phyloP scores from a whole-genome alignment of 1,140 invertebrate species.

The Diachasma alloeum region DNA sequence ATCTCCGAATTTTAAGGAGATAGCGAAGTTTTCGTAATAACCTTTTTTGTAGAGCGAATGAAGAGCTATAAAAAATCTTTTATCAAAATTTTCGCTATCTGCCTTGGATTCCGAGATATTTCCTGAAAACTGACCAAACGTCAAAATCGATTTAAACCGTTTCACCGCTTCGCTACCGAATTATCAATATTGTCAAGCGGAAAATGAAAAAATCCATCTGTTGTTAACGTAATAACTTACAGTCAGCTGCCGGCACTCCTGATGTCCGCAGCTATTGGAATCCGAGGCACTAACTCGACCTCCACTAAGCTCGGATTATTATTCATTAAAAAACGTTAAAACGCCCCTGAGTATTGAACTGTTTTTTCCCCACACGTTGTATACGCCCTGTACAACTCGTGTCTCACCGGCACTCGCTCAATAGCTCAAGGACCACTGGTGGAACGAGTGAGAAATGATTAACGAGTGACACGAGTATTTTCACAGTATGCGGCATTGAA shows the following conservation, averaged over 20 bases:
- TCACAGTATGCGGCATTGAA: not conserved
- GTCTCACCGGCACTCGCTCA: not conserved
- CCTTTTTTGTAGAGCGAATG: no score
- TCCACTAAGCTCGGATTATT: constrained; percentile 54
- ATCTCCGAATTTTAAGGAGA: no score
- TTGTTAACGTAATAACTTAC: no score
- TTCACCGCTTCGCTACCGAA: no score
- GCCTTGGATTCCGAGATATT: no score
- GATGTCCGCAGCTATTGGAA: constrained; percentile 45
- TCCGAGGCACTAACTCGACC: constrained; percentile 53
- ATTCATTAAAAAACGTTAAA: constrained; percentile 48
- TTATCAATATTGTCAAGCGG: no score
- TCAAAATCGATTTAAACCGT: no score
- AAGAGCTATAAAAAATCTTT: no score
- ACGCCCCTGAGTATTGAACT: not conserved
- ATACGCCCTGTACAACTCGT: not conserved
- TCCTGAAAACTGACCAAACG: no score
- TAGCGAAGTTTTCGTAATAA: no score
- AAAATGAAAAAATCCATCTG: no score
- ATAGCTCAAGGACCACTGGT: not conserved
- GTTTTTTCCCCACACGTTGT: not conserved
- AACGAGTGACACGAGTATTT: not conserved
- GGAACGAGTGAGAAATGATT: not conserved
- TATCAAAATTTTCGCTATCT: no score
- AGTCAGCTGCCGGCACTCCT: constrained; percentile 53